Evolutionary conservation across 2,888 invertebrate species (phyloP).

Genomic region (Sarcophaga variegata): DNA sequence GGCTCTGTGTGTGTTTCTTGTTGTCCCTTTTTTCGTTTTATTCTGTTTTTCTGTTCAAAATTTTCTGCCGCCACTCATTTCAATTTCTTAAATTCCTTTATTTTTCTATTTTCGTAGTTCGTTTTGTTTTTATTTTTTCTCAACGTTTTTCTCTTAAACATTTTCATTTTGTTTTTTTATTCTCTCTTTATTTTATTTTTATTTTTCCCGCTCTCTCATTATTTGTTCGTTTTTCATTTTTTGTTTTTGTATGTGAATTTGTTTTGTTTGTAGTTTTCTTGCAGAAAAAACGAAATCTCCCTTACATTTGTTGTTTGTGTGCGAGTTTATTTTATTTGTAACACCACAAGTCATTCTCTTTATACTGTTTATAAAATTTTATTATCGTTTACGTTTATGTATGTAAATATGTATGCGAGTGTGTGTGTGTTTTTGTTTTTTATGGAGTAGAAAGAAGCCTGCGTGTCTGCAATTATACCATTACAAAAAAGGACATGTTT

Average conservation of each 20-base stretch:
- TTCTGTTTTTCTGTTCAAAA: constrained; percentile 67
- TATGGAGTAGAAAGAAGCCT: constrained; percentile 53
- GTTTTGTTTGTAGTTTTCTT: constrained; percentile 59
- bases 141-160: neutral
- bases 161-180: neutral
- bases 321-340: constrained; percentile 47
- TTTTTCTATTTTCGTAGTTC: neutral
- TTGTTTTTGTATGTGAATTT: neutral
- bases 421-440: neutral
- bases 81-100: constrained; percentile 60
- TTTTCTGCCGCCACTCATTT: constrained; percentile 63
- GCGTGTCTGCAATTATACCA: constrained; percentile 63
- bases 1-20: constrained; percentile 14
- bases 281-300: constrained; percentile 9
- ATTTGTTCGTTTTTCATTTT: neutral
- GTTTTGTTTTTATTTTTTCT: neutral
- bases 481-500: constrained; percentile 60
- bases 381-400: constrained; percentile 35
- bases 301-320: neutral
- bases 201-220: neutral
- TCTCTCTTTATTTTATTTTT: neutral
- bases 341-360: constrained; percentile 67
- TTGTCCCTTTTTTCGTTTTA: constrained; percentile 27
- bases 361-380: constrained; percentile 49
- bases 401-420: neutral